Evolutionary conservation across 2,888 invertebrate species (phyloP), one percentile per base, ranked within the genome.

Genomic region (Drosophila neotestacea): DNA sequence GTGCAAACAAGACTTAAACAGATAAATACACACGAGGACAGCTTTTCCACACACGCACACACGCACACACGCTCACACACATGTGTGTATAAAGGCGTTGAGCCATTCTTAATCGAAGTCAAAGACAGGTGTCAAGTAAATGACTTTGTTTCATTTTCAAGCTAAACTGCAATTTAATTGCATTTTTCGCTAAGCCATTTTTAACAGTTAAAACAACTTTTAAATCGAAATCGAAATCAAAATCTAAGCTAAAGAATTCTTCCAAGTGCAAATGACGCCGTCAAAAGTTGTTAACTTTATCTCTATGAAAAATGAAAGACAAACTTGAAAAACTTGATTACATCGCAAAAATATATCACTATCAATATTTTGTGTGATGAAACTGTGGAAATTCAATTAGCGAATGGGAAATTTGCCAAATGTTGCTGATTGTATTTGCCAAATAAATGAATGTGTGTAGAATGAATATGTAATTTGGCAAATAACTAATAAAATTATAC

Each of bases 1-100:
- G 32, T 36, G 65, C 70, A 70, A 81, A 77, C 65, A 70, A n/a
- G 50, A 77, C 67, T 76, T 80, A 56, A 62, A 66, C 66, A 76
- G 71, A 58, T 58, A 61, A 68, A 54, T 61, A 73, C 51, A 62
- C 46, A 50, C 46, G 22, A 22, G 22, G 22, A 22, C 22, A 75
- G 64, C 76, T 73, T 75, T 64, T 56, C 13, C 52, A 27, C 41
- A 59, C 60, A 56, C 58, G 42, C 47, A 27, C 41, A 59, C 60
- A 56, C 58, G 42, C 47, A 32, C 46, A 27, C 34, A 34, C 42
- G 2, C 42, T 11, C 42, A 13, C 46, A 68, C 64, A 32, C 34
- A 16, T 28, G 44, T 41, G 28, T 34, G 16, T 32, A 41, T n/a
- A 13, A 41, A 58, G 70, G 51, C 61, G 60, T 62, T 58, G 22